Evolutionary conservation across 2,888 invertebrate species (phyloP).

Genomic region (Deilephila elpenor): DNA sequence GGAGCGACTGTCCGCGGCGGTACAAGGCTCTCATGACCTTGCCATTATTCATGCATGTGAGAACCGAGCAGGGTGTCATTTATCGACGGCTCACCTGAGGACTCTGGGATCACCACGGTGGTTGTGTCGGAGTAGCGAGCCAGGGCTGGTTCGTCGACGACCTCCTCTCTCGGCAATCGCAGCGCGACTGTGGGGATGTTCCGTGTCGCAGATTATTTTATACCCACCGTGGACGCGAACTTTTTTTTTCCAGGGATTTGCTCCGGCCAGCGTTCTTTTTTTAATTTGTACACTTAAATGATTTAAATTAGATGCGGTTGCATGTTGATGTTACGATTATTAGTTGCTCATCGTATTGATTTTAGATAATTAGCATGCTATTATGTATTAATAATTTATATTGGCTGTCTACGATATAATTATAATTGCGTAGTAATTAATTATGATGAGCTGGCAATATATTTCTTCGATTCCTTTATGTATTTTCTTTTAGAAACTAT

Average conservation of each 20-base stretch:
- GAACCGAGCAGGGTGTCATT: slow-evolving; percentile 51
- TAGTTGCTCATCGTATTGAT: neutral
- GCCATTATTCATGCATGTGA: slow-evolving; percentile 67
- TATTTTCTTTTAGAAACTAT: no score
- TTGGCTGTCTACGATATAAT: no score
- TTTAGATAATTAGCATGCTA: neutral
- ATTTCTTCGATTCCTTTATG: no score
- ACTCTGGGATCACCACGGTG: slow-evolving; percentile 60
- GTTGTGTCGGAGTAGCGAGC: slow-evolving; percentile 62
- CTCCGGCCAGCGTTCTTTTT: slow-evolving; percentile 4
- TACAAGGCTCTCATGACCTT: neutral
- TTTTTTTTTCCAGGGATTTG: slow-evolving; percentile 14
- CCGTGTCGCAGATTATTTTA: slow-evolving; percentile 11
- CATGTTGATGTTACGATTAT: neutral
- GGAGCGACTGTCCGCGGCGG: slow-evolving; percentile 1
- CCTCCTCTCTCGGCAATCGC: slow-evolving; percentile 37
- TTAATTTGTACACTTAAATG: neutral
- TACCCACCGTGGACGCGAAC: slow-evolving; percentile 8
- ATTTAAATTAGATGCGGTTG: neutral
- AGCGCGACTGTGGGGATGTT: slow-evolving; percentile 37
- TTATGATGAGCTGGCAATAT: no score
- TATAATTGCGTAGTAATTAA: no score
- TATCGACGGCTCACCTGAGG: slow-evolving; percentile 47
- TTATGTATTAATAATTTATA: no score
- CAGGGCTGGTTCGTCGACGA: slow-evolving; percentile 50